Percentiles rank a stretch among this genome's conserved stretches.
phyloP scores from a whole-genome alignment of 2,888 invertebrate species.

The Podabrus alpinus region DNA sequence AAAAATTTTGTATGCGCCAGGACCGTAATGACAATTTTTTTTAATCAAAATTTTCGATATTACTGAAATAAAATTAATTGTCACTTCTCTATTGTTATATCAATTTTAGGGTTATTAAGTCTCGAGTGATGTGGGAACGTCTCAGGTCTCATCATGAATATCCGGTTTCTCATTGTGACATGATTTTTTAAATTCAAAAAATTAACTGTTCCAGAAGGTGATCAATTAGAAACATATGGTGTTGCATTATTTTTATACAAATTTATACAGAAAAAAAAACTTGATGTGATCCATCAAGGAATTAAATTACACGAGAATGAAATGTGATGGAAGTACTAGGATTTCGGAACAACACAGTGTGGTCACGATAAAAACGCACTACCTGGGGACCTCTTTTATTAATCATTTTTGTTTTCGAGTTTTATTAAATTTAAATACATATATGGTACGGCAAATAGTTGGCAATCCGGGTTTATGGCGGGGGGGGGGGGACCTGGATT shows the following conservation, averaged over 20 bases:
- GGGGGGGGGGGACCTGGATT: too few species aligned
- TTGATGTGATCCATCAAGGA: neutral
- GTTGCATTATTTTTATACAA: neutral
- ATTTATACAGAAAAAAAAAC: neutral
- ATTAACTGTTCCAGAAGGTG: neutral
- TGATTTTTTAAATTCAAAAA: neutral
- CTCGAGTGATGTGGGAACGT: neutral
- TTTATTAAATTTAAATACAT: too few species aligned
- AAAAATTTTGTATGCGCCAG: neutral
- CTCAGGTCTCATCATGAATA: neutral
- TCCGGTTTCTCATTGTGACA: neutral
- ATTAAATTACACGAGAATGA: neutral
- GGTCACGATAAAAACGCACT: too few species aligned
- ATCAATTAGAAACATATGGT: neutral
- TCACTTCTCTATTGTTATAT: neutral
- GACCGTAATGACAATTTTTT: neutral
- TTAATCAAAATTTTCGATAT: neutral
- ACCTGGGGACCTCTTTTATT: too few species aligned
- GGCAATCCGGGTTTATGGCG: too few species aligned
- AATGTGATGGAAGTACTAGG: neutral
- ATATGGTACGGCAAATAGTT: too few species aligned
- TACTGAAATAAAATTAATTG: neutral
- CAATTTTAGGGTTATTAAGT: neutral
- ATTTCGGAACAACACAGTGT: too few species aligned
- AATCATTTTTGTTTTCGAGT: too few species aligned